A percentile compares a stretch with the other conserved stretches of the same genome.
These are phyloP conservation scores for Hypsibius dujardini DNA, from an alignment of 1,140 invertebrate species.

Conservation along the genomic window DNA sequence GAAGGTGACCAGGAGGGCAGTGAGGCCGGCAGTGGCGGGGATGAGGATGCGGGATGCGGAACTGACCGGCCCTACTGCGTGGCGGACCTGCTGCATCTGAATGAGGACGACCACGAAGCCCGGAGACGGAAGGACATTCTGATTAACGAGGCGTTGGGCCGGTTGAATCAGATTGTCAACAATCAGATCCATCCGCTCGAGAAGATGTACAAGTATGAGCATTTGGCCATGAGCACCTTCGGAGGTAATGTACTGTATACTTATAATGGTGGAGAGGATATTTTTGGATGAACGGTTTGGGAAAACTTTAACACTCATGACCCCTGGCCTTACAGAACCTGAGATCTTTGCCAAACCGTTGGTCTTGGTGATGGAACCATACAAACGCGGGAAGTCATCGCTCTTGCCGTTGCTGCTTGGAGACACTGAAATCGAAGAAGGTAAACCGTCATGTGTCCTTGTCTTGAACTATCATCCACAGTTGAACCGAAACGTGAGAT, in stretches of 20 bases:
- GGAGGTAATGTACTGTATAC: too few relatives aligned
- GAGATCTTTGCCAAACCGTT: slow-evolving; percentile 5
- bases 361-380: background rate
- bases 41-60: background rate
- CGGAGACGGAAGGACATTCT: background rate
- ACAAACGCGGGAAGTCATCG: slow-evolving; percentile 5
- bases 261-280: too few relatives aligned
- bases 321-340: too few relatives aligned
- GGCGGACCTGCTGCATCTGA: background rate
- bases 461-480: too few relatives aligned
- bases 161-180: background rate
- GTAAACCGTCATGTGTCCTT: too few relatives aligned
- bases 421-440: background rate
- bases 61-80: slow-evolving; percentile 4
- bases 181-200: background rate
- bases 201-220: slow-evolving; percentile 1
- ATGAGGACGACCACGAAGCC: background rate
- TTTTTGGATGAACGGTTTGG: too few relatives aligned
- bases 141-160: background rate
- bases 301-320: too few relatives aligned
- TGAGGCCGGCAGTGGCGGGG: background rate
- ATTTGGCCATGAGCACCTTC: background rate
- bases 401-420: background rate
- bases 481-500: too few relatives aligned
- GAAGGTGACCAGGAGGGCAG: background rate